These are phyloP conservation scores for Wiebesia pumilae DNA, from an alignment of 1,140 invertebrate species.

Conservation along the genomic window DNA sequence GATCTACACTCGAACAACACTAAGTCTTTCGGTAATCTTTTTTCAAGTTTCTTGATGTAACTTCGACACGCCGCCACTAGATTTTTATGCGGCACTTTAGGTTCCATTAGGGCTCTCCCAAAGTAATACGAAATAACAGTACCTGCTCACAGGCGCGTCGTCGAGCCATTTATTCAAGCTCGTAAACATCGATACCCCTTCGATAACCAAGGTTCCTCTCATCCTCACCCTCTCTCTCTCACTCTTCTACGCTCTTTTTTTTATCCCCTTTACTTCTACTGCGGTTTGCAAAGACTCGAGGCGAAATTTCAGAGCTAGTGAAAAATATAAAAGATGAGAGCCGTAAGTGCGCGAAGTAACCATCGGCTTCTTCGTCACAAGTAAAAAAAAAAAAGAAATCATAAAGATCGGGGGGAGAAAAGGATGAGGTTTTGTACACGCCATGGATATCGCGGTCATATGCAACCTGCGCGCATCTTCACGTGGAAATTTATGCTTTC, in stretches of 20 bases:
- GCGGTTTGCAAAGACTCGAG: constrained; percentile 28
- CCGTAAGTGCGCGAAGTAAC: constrained; percentile 61
- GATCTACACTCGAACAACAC: neutral
- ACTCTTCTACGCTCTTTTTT: constrained; percentile 10
- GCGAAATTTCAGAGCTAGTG: constrained; percentile 45
- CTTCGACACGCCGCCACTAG: constrained; percentile 46
- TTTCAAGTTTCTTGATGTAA: constrained; percentile 5
- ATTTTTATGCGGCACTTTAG: constrained; percentile 71
- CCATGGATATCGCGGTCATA: neutral
- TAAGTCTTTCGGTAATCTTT: neutral
- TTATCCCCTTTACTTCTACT: neutral
- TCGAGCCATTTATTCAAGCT: constrained; percentile 69
- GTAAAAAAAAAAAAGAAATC: constrained; percentile 20
- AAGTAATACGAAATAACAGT: constrained; percentile 70
- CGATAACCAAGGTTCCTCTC: constrained; percentile 30
- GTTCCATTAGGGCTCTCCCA: constrained; percentile 62
- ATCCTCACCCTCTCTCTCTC: constrained; percentile 36
- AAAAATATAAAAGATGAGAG: constrained; percentile 53
- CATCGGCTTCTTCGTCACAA: constrained; percentile 37
- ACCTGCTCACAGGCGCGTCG: constrained; percentile 44
- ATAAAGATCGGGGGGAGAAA: neutral
- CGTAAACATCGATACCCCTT: constrained; percentile 70
- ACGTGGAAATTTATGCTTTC: constrained; percentile 36
- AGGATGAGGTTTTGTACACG: neutral
- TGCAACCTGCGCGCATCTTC: neutral